Conservation (phyloP, 2,888 invertebrate species). For the Cantharis flavilabris region DNA sequence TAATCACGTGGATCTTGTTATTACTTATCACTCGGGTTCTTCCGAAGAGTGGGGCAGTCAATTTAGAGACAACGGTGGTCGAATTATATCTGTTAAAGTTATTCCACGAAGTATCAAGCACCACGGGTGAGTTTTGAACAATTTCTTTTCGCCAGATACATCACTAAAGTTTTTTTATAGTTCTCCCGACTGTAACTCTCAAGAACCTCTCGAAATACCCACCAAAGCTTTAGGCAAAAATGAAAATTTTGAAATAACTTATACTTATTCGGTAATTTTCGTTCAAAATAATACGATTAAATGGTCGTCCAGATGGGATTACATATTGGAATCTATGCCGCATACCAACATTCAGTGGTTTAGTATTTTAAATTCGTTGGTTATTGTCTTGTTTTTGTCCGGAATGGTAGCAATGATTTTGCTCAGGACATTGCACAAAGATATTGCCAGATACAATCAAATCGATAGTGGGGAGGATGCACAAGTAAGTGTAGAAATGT, state of each 20-base stretch:
- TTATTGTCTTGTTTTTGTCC: slow-evolving; percentile 94
- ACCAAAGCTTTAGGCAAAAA: slow-evolving; percentile 56
- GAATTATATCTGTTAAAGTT: slow-evolving; percentile 84
- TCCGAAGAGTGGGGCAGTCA: slow-evolving; percentile 86
- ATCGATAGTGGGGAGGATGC: slow-evolving; percentile 86
- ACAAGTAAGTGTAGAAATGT: slow-evolving; percentile 69
- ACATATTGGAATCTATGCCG: slow-evolving; percentile 97
- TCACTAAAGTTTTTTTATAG: slow-evolving; percentile 48
- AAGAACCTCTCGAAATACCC: slow-evolving; percentile 74
- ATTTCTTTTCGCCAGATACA: background rate
- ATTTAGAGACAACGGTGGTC: slow-evolving; percentile 79
- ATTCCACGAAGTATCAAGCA: slow-evolving; percentile 52
- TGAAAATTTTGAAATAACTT: slow-evolving; percentile 68
- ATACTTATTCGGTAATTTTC: slow-evolving; percentile 88
- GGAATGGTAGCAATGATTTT: slow-evolving; percentile 99
- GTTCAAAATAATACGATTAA: slow-evolving; percentile 81
- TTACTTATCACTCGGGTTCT: slow-evolving; percentile 90
- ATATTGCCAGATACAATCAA: slow-evolving; percentile 98
- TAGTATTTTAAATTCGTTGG: slow-evolving; percentile 95
- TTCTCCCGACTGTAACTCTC: slow-evolving; percentile 58
- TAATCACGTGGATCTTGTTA: slow-evolving; percentile 93
- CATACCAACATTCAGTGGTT: slow-evolving; percentile 99
- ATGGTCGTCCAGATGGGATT: slow-evolving; percentile 99
- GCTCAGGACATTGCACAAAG: slow-evolving; percentile 93
- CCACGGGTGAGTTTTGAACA: slow-evolving; percentile 39